Base-by-base conservation (phyloP, 2,888 invertebrate species). In the Chrysopilus asiliformis region DNA sequence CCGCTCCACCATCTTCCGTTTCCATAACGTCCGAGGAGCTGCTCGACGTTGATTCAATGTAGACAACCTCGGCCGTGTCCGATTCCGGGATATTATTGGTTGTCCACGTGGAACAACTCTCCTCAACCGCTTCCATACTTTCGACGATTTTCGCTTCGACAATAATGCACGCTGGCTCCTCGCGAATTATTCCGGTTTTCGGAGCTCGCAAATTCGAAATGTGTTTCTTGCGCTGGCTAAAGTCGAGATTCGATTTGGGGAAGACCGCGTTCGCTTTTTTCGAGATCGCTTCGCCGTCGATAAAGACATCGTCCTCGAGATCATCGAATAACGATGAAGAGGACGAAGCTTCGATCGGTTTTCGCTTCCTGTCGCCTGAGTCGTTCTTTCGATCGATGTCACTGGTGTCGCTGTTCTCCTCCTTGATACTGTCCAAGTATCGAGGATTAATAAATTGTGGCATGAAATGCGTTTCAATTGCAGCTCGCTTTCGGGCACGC, bases 391-490 rank as follows among this genome's bases (percentile, higher is more conserved):
- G 61, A 47, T 75, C 68, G 46, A 70, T 66, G 44, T 72, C 68
- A 45, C 74, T 75, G 4, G 72, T 67, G 49, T 79, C 76, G 20
- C 38, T 79, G 4, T 72, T 72, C 64, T 84, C 84, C 59, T 84
- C 84, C 49, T 76, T 75, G 45, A 84, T 84, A 5, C 79, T 80
- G 52, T 81, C 82, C 51, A 84, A 64, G 45, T 72, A 77, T 53
- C 79, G 69, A 9, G 76, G 74, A 49, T 74, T 72, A 6, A 74
- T 60, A 40, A 66, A 61, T 31, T 68, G 70, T 1, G 75, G 68
- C 37, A 72, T 57, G 45, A 71, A 72, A 50, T 73, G 71, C 36
- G 68, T 60, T 45, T 71, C 71, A 17, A 72, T 49, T 17, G 68
- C 68, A 7, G 65, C 67, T 4, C 71, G 67, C 46, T 71, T 74